Base-by-base conservation (phyloP, 2,113 vertebrate genomes). In the Cacatua alba region DNA sequence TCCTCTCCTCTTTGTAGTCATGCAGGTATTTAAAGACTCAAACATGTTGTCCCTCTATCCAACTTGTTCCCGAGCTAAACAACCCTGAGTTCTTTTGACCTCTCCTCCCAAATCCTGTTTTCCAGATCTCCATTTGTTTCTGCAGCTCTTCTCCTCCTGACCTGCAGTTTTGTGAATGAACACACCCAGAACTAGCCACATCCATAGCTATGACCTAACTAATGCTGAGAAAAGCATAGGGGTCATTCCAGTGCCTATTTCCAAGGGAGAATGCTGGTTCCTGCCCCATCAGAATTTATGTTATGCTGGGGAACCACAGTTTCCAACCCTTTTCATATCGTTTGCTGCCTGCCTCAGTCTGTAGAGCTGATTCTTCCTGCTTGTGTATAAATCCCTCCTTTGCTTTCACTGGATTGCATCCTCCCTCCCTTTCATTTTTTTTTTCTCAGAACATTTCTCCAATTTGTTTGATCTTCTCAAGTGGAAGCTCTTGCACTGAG, bases 401-500 rank as follows among this genome's bases (percentile, higher is more conserved):
- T 39, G 18, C 86, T 92, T 92, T 84, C 81, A 64, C 43, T 69
- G 91, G 94, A 76, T 91, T 89, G 72, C 86, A 92, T 94, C 86
- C 72, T 81, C 33, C 37, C n/a, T 83, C 75, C 46, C 48, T 87
- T 82, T 90, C 46, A 25, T 88, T 67, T 78, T 43, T 83, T 82
- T 74, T 94, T 92, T 68, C 76, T 41, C 72, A 37, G 72, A 94
- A 78, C 69, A 71, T 92, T 92, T 94, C 91, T 94, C 55, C 91
- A 91, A 95, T 97, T 96, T 95, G 90, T 96, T 96, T 95, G 88
- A 95, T 96, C 94, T 93, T 90, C 88, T 96, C 90, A 95, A 97
- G 83, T 92, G 80, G 94, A 97, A 96, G 83, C 37, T 92, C 90
- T 92, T 95, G 90, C 94, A 82, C 72, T 43, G 83, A 96, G 91